phyloP scores from a whole-genome alignment of 2,888 invertebrate genomes.

The Sinodicranocentrus sp. region DNA sequence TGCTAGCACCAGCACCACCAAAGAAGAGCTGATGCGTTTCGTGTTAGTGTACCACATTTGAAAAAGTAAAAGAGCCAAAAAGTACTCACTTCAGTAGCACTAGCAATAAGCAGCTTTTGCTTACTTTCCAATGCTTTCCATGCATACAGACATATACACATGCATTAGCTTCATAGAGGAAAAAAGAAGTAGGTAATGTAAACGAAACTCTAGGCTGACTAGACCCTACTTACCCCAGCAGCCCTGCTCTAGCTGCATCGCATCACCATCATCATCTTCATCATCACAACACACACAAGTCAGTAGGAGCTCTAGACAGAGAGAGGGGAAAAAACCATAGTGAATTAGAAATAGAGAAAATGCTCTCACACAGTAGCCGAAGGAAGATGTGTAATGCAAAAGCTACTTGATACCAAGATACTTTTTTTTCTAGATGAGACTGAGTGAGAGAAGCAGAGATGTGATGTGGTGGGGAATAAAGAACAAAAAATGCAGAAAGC shows the following conservation, averaged over 20 bases:
- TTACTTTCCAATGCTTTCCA: no score
- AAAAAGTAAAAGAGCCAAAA: constrained; percentile 38
- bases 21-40: not conserved
- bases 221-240: constrained; percentile 4
- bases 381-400: not conserved
- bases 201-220: not conserved
- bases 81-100: not conserved
- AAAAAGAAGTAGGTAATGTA: constrained; percentile 35
- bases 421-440: not conserved
- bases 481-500: not conserved
- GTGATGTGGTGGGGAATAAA: not conserved
- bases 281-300: constrained; percentile 39
- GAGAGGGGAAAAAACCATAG: not conserved
- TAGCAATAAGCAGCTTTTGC: no score
- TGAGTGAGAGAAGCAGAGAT: not conserved
- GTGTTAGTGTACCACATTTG: constrained; percentile 17
- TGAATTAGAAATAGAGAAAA: constrained; percentile 10
- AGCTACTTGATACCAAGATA: not conserved
- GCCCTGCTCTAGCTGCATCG: constrained; percentile 27
- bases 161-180: not conserved
- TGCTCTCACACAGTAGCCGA: not conserved
- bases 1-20: constrained; percentile 1
- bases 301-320: constrained; percentile 1
- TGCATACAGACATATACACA: no score
- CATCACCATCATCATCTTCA: constrained; percentile 43